phyloP scores from a whole-genome alignment of 2,113 vertebrate genomes.

The Chionomys nivalis region DNA sequence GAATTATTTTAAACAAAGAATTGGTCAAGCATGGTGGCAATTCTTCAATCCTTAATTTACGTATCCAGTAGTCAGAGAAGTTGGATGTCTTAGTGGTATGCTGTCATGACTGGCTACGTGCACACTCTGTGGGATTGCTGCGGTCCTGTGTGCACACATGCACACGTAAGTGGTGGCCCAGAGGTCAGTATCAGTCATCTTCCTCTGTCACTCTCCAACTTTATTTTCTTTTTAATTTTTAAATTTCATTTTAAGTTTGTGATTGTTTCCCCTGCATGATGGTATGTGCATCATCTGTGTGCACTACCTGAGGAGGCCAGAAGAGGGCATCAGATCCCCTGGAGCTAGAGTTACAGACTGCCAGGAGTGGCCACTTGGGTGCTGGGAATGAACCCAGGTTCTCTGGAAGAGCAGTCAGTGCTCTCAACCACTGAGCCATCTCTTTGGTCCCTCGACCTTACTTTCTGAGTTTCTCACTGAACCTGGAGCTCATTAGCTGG shows the following conservation, averaged over 20 bases:
- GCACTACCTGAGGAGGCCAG: not conserved
- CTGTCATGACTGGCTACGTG: not conserved
- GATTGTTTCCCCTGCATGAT: not conserved
- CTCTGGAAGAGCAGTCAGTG: not conserved
- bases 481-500: not conserved
- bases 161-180: too few species aligned
- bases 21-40: not conserved
- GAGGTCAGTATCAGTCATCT: not conserved
- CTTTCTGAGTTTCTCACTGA: not conserved
- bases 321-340: not conserved
- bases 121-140: fast-evolving
- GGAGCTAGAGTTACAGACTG: not conserved
- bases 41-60: not conserved
- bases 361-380: not conserved
- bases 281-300: not conserved
- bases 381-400: not conserved
- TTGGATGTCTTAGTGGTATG: too few species aligned
- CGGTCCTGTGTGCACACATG: not conserved
- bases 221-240: not conserved
- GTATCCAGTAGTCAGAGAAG: not conserved
- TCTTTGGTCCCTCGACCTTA: not conserved
- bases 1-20: not conserved
- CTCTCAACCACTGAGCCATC: not conserved
- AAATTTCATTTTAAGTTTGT: not conserved
- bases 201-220: not conserved